Evolutionary conservation across 2,797 vertebrate genomes (phyloP).

Genomic region (Vespertilio murinus): DNA sequence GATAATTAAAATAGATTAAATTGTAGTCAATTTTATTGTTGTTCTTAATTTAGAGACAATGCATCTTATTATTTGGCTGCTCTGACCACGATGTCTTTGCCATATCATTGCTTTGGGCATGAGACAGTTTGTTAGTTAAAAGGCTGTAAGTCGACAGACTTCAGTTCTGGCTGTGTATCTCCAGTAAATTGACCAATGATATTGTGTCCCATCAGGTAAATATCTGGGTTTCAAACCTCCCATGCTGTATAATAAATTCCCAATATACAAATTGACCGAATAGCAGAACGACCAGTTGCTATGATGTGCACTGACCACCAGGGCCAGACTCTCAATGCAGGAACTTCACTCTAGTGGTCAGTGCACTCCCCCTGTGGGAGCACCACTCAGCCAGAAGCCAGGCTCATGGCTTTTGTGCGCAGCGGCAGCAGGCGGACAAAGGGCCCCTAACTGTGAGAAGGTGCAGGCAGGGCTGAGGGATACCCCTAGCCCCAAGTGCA

Average conservation of each 20-base stretch:
- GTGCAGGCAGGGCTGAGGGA: too few relatives aligned
- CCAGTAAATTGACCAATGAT: background rate
- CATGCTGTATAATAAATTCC: background rate
- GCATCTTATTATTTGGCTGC: background rate
- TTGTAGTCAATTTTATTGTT: background rate
- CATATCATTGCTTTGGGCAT: accelerated
- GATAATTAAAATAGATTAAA: background rate
- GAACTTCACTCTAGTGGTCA: too few relatives aligned
- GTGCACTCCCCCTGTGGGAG: too few relatives aligned
- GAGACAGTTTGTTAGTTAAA: background rate
- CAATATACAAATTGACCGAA: too few relatives aligned
- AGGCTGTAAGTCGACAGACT: accelerated
- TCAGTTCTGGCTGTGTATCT: background rate
- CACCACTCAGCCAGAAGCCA: too few relatives aligned
- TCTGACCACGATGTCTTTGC: background rate
- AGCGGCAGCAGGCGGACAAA: too few relatives aligned
- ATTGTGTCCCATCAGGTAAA: background rate
- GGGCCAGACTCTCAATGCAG: too few relatives aligned
- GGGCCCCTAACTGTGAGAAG: too few relatives aligned
- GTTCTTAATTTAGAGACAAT: background rate
- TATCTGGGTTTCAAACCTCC: background rate
- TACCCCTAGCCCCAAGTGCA: too few relatives aligned
- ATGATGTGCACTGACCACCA: too few relatives aligned
- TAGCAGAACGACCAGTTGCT: too few relatives aligned
- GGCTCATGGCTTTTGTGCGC: too few relatives aligned